Percentiles rank a stretch among this genome's conserved stretches.
These are phyloP conservation scores for Jaculus jaculus DNA, from an alignment of 2,113 vertebrate genomes.

Conservation along the genomic window DNA sequence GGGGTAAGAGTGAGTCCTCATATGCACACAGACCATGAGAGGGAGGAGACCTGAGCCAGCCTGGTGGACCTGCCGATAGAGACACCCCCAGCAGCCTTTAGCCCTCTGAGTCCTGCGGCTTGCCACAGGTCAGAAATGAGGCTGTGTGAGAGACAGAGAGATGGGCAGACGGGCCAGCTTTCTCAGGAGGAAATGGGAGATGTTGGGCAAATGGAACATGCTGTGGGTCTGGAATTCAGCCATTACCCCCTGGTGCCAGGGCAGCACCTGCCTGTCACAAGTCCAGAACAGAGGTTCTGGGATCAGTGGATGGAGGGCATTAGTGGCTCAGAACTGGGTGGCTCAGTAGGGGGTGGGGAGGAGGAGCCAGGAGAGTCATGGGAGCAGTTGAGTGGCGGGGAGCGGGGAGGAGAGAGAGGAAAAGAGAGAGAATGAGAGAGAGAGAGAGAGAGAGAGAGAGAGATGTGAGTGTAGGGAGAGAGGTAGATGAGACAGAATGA, in stretches of 20 bases:
- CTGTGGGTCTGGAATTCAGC: fast-evolving
- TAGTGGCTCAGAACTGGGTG: no score
- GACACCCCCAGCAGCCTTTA: neutral
- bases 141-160: neutral
- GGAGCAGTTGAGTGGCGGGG: no score
- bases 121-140: neutral
- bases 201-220: fast-evolving
- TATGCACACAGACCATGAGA: neutral
- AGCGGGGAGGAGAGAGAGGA: no score
- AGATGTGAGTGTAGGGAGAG: no score
- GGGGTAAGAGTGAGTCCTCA: neutral
- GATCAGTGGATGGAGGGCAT: no score
- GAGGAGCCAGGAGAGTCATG: no score
- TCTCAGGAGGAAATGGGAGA: neutral
- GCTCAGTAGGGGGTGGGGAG: no score
- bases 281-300: no score
- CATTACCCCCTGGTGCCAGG: fast-evolving
- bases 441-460: no score
- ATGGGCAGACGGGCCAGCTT: neutral
- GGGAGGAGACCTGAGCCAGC: fast-evolving
- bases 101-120: neutral
- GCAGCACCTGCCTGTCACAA: neutral
- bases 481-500: no score
- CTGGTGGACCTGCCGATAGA: fast-evolving
- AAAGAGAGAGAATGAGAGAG: no score